Conservation (phyloP, 2,113 vertebrate species). For the Falcunculus frontatus region DNA sequence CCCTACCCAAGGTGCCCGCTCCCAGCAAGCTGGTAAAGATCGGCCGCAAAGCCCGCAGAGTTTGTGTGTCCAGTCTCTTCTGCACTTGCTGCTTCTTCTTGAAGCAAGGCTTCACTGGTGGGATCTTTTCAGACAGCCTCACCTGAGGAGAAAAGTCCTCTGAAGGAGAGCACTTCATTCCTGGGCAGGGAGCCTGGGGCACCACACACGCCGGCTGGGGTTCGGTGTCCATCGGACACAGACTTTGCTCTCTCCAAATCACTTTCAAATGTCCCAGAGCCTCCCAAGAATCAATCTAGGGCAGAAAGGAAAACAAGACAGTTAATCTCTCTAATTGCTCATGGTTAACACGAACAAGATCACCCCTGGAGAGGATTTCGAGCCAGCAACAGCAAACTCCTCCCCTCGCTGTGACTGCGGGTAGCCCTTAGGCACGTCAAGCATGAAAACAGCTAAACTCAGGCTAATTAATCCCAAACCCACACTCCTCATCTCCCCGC, state of each 20-base stretch:
- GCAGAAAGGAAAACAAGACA: constrained; percentile 55
- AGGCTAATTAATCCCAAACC: constrained; percentile 41
- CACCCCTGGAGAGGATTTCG: constrained; percentile 40
- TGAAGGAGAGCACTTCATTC: constrained; percentile 48
- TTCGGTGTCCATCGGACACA: constrained; percentile 77
- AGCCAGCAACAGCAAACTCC: constrained; percentile 38
- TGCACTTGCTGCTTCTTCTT: constrained; percentile 91
- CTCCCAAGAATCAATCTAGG: constrained; percentile 56
- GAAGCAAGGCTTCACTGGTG: constrained; percentile 91
- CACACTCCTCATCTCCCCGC: background rate
- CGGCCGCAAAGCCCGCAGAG: constrained; percentile 85
- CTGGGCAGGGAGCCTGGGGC: constrained; percentile 72
- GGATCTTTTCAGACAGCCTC: constrained; percentile 85
- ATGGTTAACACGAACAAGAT: constrained; percentile 45
- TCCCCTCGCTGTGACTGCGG: constrained; percentile 37
- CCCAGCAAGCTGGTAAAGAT: constrained; percentile 88
- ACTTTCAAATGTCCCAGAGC: constrained; percentile 41
- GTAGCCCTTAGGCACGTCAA: constrained; percentile 51
- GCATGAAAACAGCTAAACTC: constrained; percentile 40
- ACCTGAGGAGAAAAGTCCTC: constrained; percentile 79
- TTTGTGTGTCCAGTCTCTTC: constrained; percentile 85
- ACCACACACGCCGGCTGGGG: constrained; percentile 60
- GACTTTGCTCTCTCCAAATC: constrained; percentile 70
- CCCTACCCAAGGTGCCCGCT: constrained; percentile 82
- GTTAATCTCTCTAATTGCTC: constrained; percentile 59